Conservation (phyloP, 2,113 vertebrate species). For the Psittacus erithacus region DNA sequence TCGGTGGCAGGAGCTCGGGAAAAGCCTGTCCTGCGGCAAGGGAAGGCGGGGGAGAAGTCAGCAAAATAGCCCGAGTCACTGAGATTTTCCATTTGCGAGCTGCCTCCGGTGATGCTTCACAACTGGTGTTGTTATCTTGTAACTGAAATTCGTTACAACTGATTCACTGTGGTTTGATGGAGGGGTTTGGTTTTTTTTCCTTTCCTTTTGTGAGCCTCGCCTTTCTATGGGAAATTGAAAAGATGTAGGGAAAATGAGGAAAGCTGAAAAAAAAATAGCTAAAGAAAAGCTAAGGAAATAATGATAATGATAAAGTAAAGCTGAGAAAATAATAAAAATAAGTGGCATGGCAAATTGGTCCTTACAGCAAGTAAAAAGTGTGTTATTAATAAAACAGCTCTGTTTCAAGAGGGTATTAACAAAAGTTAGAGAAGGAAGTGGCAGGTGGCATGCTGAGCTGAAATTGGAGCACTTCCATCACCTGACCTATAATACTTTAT, state of each 20-base stretch:
- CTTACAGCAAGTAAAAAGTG: neutral
- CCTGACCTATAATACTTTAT: neutral
- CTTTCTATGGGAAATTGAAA: neutral
- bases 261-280: neutral
- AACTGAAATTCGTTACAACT: neutral
- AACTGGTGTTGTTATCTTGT: fast-evolving
- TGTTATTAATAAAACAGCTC: neutral
- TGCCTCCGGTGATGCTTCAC: neutral
- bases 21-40: neutral
- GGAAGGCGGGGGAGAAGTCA: fast-evolving
- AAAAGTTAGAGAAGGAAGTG: neutral
- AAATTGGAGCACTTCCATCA: fast-evolving
- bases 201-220: too few species aligned
- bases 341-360: neutral
- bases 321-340: neutral
- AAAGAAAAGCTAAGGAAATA: neutral
- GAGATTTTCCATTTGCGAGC: neutral
- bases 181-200: neutral
- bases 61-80: fast-evolving
- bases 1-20: neutral
- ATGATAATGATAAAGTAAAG: neutral
- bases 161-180: neutral
- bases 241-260: fast-evolving
- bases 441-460: neutral
- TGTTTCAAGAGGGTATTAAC: neutral